A percentile compares a stretch with the other conserved stretches of the same genome.
These are phyloP conservation scores for Abrostola triplasia DNA, from an alignment of 2,888 invertebrate genomes.

Conservation along the genomic window DNA sequence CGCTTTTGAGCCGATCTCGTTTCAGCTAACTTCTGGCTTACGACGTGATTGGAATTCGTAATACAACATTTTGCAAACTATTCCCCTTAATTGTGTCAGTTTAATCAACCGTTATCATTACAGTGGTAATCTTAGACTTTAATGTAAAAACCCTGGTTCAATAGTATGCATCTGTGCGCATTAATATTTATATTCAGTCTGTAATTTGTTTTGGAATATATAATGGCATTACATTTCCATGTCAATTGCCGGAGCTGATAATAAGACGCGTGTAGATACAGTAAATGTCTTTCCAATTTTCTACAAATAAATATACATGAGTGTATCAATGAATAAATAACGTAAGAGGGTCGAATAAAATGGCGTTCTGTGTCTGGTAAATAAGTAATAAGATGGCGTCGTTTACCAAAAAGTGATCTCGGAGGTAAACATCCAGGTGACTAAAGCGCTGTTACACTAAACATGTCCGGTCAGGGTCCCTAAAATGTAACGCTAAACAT, in stretches of 20 bases:
- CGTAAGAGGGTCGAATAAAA: slow-evolving; percentile 52
- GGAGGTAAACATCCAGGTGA: slow-evolving; percentile 47
- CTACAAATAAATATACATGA: slow-evolving; percentile 58
- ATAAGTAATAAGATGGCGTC: slow-evolving; percentile 51
- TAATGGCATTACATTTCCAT: slow-evolving; percentile 35
- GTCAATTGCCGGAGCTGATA: slow-evolving; percentile 46
- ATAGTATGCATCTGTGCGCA: slow-evolving; percentile 14
- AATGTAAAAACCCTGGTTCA: slow-evolving; percentile 20
- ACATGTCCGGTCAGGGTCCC: slow-evolving; percentile 44
- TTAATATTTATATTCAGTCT: slow-evolving; percentile 28
- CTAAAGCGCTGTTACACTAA: slow-evolving; percentile 52
- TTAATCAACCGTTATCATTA: slow-evolving; percentile 70
- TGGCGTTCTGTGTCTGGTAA: slow-evolving; percentile 53
- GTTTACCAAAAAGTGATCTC: slow-evolving; percentile 58
- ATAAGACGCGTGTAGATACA: slow-evolving; percentile 44
- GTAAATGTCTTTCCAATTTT: slow-evolving; percentile 53
- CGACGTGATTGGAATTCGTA: slow-evolving; percentile 73
- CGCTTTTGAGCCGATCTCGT: slow-evolving; percentile 77
- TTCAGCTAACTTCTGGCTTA: slow-evolving; percentile 75
- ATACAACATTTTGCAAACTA: slow-evolving; percentile 61
- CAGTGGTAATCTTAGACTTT: slow-evolving; percentile 40
- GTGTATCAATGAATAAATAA: slow-evolving; percentile 57
- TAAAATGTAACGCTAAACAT: slow-evolving; percentile 58
- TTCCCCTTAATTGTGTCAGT: slow-evolving; percentile 65
- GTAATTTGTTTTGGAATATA: slow-evolving; percentile 32